These are phyloP conservation scores for Amphimedon queenslandica DNA, from an alignment of 37 sponge, comb jelly and placozoan species.

Conservation along the genomic window DNA sequence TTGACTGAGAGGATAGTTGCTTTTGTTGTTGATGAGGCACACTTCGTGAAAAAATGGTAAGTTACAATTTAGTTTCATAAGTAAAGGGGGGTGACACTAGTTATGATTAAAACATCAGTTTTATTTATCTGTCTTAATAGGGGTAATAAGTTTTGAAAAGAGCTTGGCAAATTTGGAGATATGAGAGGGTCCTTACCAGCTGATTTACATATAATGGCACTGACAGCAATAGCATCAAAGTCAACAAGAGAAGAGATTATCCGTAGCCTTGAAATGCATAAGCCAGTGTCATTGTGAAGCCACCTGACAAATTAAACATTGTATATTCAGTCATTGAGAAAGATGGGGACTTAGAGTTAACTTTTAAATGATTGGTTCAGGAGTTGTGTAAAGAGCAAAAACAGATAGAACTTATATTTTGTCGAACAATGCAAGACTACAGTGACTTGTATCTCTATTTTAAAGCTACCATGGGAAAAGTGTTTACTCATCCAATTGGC, in stretches of 20 bases:
- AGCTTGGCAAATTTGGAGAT: background rate
- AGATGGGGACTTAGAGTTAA: background rate
- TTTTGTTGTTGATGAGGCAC: background rate
- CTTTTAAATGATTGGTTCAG: background rate
- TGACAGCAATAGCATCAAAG: background rate
- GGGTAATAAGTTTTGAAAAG: background rate
- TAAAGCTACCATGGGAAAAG: background rate
- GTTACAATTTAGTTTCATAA: background rate
- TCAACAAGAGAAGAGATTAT: no score
- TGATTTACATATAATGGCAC: background rate
- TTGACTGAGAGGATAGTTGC: background rate
- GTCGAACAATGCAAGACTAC: background rate
- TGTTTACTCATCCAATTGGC: background rate
- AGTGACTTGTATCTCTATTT: background rate
- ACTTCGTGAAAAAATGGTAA: background rate
- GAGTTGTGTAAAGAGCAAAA: background rate
- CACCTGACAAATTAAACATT: background rate
- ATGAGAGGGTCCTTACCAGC: background rate
- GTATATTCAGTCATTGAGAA: background rate
- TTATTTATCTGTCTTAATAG: background rate
- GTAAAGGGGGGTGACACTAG: background rate
- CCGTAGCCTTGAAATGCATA: background rate
- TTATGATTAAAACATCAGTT: background rate
- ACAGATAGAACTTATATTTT: background rate
- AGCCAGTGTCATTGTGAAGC: background rate